These are phyloP conservation scores for Caenorhabditis panamensis DNA, from an alignment of 2,888 invertebrate genomes.

Conservation along the genomic window DNA sequence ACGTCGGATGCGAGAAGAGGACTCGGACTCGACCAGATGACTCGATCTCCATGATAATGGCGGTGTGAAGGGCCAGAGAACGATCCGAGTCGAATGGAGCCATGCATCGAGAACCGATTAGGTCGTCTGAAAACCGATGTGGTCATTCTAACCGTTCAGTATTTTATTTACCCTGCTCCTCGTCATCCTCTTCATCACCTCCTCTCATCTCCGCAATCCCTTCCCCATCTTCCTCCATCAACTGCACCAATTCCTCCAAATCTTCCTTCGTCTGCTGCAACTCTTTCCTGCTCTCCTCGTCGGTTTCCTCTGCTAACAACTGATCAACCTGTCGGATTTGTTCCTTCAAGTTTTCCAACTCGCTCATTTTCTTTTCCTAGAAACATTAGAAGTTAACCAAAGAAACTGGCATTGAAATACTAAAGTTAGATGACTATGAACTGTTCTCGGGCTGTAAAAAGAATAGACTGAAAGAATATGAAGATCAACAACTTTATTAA, in stretches of 20 bases:
- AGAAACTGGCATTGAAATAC: too few species aligned
- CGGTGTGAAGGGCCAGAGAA: conserved; percentile 60
- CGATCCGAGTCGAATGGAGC: conserved; percentile 50
- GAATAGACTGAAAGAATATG: background rate
- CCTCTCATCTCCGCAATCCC: conserved; percentile 19
- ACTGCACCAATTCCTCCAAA: conserved; percentile 58
- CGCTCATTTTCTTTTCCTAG: conserved; percentile 20
- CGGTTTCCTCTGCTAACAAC: conserved; percentile 35
- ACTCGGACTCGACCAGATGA: conserved; percentile 56
- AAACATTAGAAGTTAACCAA: too few species aligned
- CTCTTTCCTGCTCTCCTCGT: conserved; percentile 45
- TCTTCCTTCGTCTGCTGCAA: conserved; percentile 43
- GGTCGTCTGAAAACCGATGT: conserved; percentile 43
- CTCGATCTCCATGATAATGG: conserved; percentile 65
- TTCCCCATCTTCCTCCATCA: conserved; percentile 54
- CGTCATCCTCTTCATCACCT: conserved; percentile 21
- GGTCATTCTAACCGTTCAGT: too few species aligned
- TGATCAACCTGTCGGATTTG: conserved; percentile 34
- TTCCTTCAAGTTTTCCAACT: conserved; percentile 21
- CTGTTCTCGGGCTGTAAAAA: background rate
- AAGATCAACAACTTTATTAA: conserved; percentile 20
- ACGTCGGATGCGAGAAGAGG: conserved; percentile 69
- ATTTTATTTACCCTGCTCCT: too few species aligned
- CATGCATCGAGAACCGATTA: conserved; percentile 56
- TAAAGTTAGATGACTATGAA: background rate